These are phyloP conservation scores for Ypsolopha sequella DNA, from an alignment of 2,888 invertebrate species.

Conservation along the genomic window DNA sequence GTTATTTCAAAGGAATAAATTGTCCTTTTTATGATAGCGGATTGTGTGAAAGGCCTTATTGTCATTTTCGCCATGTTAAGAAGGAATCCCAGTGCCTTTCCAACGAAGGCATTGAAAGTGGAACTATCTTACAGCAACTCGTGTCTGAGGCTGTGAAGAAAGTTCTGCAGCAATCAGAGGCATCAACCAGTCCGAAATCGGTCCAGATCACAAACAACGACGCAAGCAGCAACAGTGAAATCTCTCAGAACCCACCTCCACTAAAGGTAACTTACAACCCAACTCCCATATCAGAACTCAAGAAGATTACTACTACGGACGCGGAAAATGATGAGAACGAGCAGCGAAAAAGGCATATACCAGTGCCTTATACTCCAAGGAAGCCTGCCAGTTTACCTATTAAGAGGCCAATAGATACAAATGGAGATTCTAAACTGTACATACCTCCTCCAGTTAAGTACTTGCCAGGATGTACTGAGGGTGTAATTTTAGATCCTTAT, in stretches of 20 bases:
- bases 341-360: slow-evolving; percentile 56
- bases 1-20: slow-evolving; percentile 86
- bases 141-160: slow-evolving; percentile 74
- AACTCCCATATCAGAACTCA: slow-evolving; percentile 74
- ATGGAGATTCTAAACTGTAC: slow-evolving; percentile 48
- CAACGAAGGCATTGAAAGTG: slow-evolving; percentile 54
- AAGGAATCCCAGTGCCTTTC: slow-evolving; percentile 70
- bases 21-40: slow-evolving; percentile 89
- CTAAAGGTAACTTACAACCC: slow-evolving; percentile 71
- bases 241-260: slow-evolving; percentile 33
- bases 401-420: slow-evolving; percentile 41
- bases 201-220: slow-evolving; percentile 13
- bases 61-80: slow-evolving; percentile 90
- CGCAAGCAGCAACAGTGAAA: slow-evolving; percentile 17
- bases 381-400: slow-evolving; percentile 48
- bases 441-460: slow-evolving; percentile 48
- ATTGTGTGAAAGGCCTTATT: slow-evolving; percentile 89
- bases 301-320: slow-evolving; percentile 47
- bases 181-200: slow-evolving; percentile 21
- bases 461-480: slow-evolving; percentile 47
- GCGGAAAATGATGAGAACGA: slow-evolving; percentile 38
- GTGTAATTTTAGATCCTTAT: slow-evolving; percentile 43
- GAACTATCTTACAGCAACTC: slow-evolving; percentile 67
- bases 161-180: slow-evolving; percentile 66
- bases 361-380: slow-evolving; percentile 63